Conservation (phyloP, 2,113 vertebrate species). For the Chionodraco myersi region DNA sequence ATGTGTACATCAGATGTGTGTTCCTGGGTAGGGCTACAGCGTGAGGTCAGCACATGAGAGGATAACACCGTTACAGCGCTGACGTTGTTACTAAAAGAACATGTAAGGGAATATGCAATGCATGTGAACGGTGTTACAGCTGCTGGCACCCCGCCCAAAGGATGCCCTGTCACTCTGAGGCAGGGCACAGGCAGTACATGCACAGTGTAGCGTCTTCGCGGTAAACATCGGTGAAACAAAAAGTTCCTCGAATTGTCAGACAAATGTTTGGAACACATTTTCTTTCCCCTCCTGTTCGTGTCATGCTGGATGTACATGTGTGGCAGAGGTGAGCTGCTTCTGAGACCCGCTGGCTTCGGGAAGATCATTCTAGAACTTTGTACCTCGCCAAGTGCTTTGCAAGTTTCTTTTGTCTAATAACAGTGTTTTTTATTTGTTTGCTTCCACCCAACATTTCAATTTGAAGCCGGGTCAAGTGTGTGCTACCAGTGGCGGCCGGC, state of each 20-base stretch:
- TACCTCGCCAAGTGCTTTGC: background rate
- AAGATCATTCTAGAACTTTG: no score
- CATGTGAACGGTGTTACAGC: background rate
- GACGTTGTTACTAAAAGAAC: no score
- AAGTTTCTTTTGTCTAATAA: background rate
- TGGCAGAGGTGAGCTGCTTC: conserved; percentile 13
- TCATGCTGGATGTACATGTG: background rate
- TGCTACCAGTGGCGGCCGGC: no score
- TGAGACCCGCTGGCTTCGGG: conserved; percentile 6
- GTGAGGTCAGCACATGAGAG: no score
- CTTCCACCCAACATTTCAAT: no score
- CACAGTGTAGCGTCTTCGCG: background rate
- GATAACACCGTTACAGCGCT: no score
- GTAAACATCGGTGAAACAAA: background rate
- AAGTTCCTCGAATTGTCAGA: background rate
- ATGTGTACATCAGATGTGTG: no score
- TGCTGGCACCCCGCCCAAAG: background rate
- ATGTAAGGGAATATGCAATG: no score
- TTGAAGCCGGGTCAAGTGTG: no score
- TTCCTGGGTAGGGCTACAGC: no score
- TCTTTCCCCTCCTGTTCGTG: background rate
- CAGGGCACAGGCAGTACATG: background rate
- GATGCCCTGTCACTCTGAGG: background rate
- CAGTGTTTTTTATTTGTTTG: no score
- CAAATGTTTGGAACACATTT: background rate